Evolutionary conservation across 2,797 vertebrate species (phyloP), one percentile per base, ranked within the genome.

Genomic region (Tympanoctomys barrerae): DNA sequence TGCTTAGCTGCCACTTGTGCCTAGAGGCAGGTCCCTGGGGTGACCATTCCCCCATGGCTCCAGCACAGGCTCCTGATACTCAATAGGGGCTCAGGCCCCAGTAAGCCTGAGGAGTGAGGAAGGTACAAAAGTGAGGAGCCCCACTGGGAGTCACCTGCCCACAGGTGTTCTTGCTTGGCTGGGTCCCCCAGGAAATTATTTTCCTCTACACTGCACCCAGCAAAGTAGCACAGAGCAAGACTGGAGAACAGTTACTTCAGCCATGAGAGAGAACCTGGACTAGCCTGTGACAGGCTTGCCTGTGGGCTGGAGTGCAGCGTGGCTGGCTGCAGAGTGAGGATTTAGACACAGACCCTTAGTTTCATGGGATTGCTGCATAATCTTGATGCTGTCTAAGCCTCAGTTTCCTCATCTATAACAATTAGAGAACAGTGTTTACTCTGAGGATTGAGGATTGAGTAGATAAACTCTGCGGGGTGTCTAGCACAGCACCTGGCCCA

Each of bases 261-360:
- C 31, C 57, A 31, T 68, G 70, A 31, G 66, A 71, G 49, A 85
- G 78, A 71, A 33, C 59, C 22, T 42, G 36, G 36, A 11, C 36
- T 19, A 7, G 46, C 24, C 42, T 8, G 42, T 36, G 79, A 46
- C 24, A 42, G 68, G 21, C 33, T 28, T 42, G 19, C n/a, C 22
- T 0, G 0, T 2, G 36, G 26, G 9, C 18, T 0, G 14, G 42
- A 24, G 12, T 78, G 28, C 1, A 5, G 59, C 3, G 3, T 1
- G 13, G 75, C 75, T 24, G 62, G 21, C 88, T 9, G 19, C 36
- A 36, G 31, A 68, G 42, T 13, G 19, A 46, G 10, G 21, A 36
- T 16, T 66, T 2, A 54, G 46, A 33, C 1, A 26, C n/a, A 16
- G 26, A 36, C 77, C 52, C 39, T 4, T n/a, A 14, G 24, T 24